Percentiles rank a stretch among this genome's conserved stretches.
These are phyloP conservation scores for Brotula barbata DNA, from an alignment of 2,797 vertebrate genomes.

Conservation along the genomic window DNA sequence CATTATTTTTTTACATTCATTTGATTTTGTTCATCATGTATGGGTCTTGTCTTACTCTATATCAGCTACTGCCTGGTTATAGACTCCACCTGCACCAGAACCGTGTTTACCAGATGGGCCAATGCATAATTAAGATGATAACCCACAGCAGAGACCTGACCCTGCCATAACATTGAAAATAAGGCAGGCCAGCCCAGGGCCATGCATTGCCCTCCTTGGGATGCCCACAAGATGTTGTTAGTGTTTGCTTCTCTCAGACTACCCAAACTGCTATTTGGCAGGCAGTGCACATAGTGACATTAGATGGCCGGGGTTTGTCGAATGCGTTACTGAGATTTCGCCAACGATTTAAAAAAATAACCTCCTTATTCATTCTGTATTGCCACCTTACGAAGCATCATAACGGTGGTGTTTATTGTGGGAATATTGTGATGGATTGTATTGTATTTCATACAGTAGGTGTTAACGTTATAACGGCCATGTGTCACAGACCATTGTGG, in stretches of 20 bases:
- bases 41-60: too few relatives aligned
- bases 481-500: neutral
- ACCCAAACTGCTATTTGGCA: slow-evolving; percentile 19
- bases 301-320: too few relatives aligned
- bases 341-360: too few relatives aligned
- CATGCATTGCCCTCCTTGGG: slow-evolving; percentile 45
- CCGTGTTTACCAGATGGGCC: slow-evolving; percentile 60
- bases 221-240: slow-evolving; percentile 27
- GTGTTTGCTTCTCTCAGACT: slow-evolving; percentile 16
- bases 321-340: too few relatives aligned
- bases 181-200: slow-evolving; percentile 54
- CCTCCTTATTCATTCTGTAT: too few relatives aligned
- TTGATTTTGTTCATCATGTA: slow-evolving; percentile 39
- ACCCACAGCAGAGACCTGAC: slow-evolving; percentile 64
- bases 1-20: neutral
- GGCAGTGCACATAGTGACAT: slow-evolving; percentile 5
- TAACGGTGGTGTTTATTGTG: neutral
- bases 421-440: too few relatives aligned
- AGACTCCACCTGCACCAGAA: slow-evolving; percentile 60
- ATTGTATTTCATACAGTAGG: too few relatives aligned
- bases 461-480: neutral
- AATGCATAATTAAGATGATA: slow-evolving; percentile 74
- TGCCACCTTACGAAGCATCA: too few relatives aligned
- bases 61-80: slow-evolving; percentile 46
- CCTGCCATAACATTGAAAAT: slow-evolving; percentile 62